These are phyloP conservation scores for Tenebrosternarchus preto DNA, from an alignment of 2,113 vertebrate genomes.

Conservation along the genomic window DNA sequence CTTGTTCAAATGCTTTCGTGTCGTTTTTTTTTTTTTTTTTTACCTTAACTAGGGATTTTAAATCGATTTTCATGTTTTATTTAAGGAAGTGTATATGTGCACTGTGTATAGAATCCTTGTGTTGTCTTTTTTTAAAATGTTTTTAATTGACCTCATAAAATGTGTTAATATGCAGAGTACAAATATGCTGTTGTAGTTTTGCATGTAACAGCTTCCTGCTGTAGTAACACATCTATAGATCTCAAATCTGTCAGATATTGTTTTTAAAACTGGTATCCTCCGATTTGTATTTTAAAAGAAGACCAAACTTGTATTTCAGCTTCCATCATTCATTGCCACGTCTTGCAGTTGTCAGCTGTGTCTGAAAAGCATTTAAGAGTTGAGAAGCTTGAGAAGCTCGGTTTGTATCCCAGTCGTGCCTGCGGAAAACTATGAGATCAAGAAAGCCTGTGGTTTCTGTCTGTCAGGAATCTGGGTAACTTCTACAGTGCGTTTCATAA, in stretches of 20 bases:
- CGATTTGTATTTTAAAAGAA: background rate
- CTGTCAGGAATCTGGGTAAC: background rate
- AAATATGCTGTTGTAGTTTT: background rate
- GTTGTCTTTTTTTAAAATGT: too few species aligned
- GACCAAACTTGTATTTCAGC: background rate
- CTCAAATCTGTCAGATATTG: background rate
- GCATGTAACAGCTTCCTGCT: background rate
- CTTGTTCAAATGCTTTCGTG: too few species aligned
- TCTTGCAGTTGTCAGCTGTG: background rate
- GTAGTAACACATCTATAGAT: background rate
- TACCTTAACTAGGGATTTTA: too few species aligned
- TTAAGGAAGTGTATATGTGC: too few species aligned
- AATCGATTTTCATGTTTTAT: background rate
- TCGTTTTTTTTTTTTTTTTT: too few species aligned
- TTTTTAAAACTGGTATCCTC: background rate
- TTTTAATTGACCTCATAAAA: too few species aligned
- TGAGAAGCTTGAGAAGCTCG: background rate
- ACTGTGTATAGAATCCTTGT: too few species aligned
- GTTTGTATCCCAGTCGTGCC: slow-evolving; percentile 1
- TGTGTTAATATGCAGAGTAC: background rate
- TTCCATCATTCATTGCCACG: background rate
- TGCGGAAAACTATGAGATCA: slow-evolving; percentile 4
- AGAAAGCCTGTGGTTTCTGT: slow-evolving; percentile 6
- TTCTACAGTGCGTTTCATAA: background rate
- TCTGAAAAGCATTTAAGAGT: background rate